These are phyloP conservation scores for Caradrina clavipalpis DNA, from an alignment of 2,888 invertebrate species.

Conservation along the genomic window DNA sequence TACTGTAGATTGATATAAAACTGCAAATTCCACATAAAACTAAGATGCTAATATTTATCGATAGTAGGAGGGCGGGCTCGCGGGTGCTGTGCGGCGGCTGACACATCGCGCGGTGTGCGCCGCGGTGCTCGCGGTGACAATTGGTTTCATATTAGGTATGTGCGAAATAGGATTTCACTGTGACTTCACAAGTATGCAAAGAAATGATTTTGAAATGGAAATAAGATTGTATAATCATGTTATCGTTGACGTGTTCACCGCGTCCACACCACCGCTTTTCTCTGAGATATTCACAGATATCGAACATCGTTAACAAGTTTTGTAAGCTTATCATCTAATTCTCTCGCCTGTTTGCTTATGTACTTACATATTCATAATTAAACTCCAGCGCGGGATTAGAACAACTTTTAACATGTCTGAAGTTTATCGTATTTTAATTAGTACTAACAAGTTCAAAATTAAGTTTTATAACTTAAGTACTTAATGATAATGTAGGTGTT, in stretches of 20 bases:
- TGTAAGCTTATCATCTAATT: not conserved
- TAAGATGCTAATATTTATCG: slow-evolving; percentile 10
- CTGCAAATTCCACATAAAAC: slow-evolving; percentile 12
- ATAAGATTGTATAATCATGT: slow-evolving; percentile 12
- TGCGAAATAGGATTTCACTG: no score
- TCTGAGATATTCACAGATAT: not conserved
- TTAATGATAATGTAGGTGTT: no score
- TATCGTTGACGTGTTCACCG: not conserved
- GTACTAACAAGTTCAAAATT: not conserved
- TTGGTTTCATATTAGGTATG: no score
- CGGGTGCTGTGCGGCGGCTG: no score
- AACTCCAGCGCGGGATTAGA: slow-evolving; percentile 4
- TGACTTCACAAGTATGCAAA: no score
- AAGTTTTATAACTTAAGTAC: no score
- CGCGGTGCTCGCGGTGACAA: no score
- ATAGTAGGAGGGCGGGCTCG: no score
- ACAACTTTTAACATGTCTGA: slow-evolving; percentile 10
- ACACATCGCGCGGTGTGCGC: no score
- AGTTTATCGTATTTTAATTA: slow-evolving; percentile 9
- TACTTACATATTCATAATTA: slow-evolving; percentile 13
- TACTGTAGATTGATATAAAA: slow-evolving; percentile 18
- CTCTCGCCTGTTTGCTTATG: not conserved
- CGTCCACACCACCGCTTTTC: not conserved
- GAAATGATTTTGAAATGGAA: no score
- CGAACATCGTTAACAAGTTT: slow-evolving; percentile 1